phyloP scores from a whole-genome alignment of 2,888 invertebrate species.

The Agonopterix heracliana region DNA sequence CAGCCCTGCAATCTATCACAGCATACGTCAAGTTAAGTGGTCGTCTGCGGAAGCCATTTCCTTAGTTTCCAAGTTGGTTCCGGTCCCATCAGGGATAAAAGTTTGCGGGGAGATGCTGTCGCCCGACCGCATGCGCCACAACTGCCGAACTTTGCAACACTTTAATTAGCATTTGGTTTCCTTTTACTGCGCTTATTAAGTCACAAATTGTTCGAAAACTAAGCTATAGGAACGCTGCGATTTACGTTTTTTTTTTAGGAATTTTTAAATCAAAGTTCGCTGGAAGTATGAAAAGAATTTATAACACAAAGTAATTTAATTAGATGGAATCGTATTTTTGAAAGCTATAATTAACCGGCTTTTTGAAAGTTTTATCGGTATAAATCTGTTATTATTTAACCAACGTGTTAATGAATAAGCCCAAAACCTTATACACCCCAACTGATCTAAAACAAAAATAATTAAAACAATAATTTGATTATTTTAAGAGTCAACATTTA shows the following conservation, averaged over 20 bases:
- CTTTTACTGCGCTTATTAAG: conserved; percentile 23
- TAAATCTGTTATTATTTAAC: too few relatives aligned
- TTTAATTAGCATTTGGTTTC: conserved; percentile 53
- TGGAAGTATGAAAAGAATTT: not conserved
- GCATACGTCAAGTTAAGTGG: conserved; percentile 25
- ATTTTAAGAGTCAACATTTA: too few relatives aligned
- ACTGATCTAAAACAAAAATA: too few relatives aligned
- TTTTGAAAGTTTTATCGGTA: too few relatives aligned
- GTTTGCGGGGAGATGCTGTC: conserved; percentile 37
- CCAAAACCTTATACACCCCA: too few relatives aligned
- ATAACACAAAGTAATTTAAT: too few relatives aligned
- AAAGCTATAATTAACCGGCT: not conserved
- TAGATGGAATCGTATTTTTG: not conserved
- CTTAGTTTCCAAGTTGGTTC: conserved; percentile 33
- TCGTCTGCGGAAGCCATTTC: conserved; percentile 24
- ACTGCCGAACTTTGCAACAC: conserved; percentile 46
- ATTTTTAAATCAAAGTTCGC: not conserved
- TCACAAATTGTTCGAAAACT: not conserved
- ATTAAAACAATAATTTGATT: too few relatives aligned
- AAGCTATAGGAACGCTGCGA: not conserved
- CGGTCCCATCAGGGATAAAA: conserved; percentile 42
- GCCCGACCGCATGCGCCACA: conserved; percentile 35
- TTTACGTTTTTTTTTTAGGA: not conserved
- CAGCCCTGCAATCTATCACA: conserved; percentile 24
- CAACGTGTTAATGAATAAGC: too few relatives aligned